Evolutionary conservation across 2,888 invertebrate genomes (phyloP).

Genomic region (Coenonympha arcania): DNA sequence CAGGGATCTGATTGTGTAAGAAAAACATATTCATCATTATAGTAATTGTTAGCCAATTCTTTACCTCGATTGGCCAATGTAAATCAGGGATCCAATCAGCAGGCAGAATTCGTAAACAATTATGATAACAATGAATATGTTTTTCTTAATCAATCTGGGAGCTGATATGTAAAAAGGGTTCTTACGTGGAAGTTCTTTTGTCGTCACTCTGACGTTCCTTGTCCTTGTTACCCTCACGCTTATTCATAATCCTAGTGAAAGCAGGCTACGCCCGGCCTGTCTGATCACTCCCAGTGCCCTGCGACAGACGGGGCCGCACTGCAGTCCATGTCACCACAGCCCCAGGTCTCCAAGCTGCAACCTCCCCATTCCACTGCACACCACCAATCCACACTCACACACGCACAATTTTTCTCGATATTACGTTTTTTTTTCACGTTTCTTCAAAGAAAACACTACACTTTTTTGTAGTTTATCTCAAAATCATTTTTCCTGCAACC

Average conservation of each 20-base stretch:
- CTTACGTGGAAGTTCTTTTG: conserved; percentile 71
- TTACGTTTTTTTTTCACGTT: conserved; percentile 51
- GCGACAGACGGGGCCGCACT: conserved; percentile 53
- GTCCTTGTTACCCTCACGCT: conserved; percentile 68
- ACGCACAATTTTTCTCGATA: conserved; percentile 45
- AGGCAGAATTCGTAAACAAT: no score
- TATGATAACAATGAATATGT: no score
- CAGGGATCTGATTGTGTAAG: neutral
- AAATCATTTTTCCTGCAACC: conserved; percentile 71
- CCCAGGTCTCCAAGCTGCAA: conserved; percentile 44
- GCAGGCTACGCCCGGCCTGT: conserved; percentile 66
- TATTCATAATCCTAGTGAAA: conserved; percentile 71
- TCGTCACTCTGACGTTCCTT: conserved; percentile 73
- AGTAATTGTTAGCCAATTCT: no score
- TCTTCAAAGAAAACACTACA: conserved; percentile 55
- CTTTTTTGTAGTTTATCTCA: conserved; percentile 67
- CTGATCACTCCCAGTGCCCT: conserved; percentile 66
- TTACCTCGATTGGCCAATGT: no score
- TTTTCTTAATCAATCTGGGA: no score
- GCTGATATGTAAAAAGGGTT: conserved; percentile 7
- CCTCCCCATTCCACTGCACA: conserved; percentile 55
- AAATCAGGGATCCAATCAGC: no score
- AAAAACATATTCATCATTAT: no score
- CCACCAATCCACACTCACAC: conserved; percentile 47
- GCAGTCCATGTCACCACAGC: conserved; percentile 71